phyloP scores from a whole-genome alignment of 2,888 invertebrate genomes.

The Drosophila mimica region DNA sequence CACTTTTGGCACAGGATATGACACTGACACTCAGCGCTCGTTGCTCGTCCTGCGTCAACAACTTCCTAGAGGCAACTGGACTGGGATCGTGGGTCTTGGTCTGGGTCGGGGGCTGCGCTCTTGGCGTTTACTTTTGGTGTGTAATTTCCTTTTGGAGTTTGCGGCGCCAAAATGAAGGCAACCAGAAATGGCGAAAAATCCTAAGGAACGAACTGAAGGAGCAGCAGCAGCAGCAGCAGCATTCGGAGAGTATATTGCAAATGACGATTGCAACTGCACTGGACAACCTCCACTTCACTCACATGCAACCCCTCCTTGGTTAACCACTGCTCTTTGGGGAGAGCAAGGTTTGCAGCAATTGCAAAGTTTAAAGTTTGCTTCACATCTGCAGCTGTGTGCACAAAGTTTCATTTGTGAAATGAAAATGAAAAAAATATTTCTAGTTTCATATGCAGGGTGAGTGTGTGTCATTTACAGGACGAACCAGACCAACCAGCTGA shows the following conservation, averaged over 20 bases:
- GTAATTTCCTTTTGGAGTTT: conserved; percentile 79
- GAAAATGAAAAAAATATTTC: conserved; percentile 75
- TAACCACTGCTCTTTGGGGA: conserved; percentile 66
- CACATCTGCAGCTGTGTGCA: conserved; percentile 53
- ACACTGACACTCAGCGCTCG: conserved; percentile 77
- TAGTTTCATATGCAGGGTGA: conserved; percentile 70
- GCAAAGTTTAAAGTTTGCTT: conserved; percentile 71
- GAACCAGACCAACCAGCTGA: conserved; percentile 27
- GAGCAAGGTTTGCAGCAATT: conserved; percentile 53
- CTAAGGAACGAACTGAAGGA: conserved; percentile 58
- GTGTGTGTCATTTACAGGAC: conserved; percentile 66
- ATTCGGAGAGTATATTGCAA: conserved; percentile 43
- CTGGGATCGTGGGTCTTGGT: conserved; percentile 4
- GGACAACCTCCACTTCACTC: conserved; percentile 18
- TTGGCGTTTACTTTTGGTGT: conserved; percentile 80
- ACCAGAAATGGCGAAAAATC: conserved; percentile 54
- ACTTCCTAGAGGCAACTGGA: conserved; percentile 63
- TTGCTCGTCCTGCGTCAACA: conserved; percentile 75
- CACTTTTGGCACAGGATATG: conserved; percentile 81
- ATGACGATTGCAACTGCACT: conserved; percentile 71
- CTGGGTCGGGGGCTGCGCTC: conserved; percentile 39
- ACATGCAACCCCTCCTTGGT: conserved; percentile 26
- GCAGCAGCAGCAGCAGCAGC: conserved; percentile 10
- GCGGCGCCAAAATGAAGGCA: conserved; percentile 64
- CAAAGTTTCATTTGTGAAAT: conserved; percentile 80